A percentile compares a stretch with the other conserved stretches of the same genome.
phyloP scores from a whole-genome alignment of 2,113 vertebrate species.

The Hemicordylus capensis region DNA sequence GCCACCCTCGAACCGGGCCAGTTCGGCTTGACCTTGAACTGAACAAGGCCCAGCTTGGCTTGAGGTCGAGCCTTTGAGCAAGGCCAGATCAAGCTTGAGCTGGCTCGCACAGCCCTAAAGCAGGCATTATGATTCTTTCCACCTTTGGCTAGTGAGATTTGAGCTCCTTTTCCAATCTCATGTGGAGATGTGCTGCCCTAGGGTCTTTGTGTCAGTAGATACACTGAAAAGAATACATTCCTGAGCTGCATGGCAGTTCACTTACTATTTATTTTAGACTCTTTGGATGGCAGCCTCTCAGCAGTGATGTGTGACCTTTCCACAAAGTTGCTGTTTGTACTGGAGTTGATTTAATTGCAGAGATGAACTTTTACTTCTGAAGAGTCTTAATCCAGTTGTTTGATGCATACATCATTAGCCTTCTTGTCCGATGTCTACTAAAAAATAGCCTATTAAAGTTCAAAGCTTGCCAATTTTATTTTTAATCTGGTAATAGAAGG shows the following conservation, averaged over 20 bases:
- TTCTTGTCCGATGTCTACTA: constrained; percentile 8
- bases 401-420: constrained; percentile 34
- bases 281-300: constrained; percentile 38
- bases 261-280: constrained; percentile 45
- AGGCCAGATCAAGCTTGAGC: too few species aligned
- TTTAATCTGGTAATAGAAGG: neutral
- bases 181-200: neutral
- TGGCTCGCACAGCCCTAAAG: too few species aligned
- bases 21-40: too few species aligned
- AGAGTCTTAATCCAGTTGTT: constrained; percentile 42
- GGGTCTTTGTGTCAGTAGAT: constrained; percentile 9
- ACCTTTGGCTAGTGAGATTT: neutral
- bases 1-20: too few species aligned
- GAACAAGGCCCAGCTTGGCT: too few species aligned
- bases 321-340: constrained; percentile 42
- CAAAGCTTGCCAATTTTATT: constrained; percentile 16
- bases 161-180: neutral
- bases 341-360: constrained; percentile 63
- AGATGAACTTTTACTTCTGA: constrained; percentile 68
- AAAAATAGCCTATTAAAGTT: constrained; percentile 39
- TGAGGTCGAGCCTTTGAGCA: too few species aligned
- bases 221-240: constrained; percentile 22
- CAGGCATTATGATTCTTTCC: too few species aligned
- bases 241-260: constrained; percentile 17
- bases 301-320: constrained; percentile 58